Evolutionary conservation across 2,113 vertebrate species (phyloP).

Genomic region (Zosterops japonicus): DNA sequence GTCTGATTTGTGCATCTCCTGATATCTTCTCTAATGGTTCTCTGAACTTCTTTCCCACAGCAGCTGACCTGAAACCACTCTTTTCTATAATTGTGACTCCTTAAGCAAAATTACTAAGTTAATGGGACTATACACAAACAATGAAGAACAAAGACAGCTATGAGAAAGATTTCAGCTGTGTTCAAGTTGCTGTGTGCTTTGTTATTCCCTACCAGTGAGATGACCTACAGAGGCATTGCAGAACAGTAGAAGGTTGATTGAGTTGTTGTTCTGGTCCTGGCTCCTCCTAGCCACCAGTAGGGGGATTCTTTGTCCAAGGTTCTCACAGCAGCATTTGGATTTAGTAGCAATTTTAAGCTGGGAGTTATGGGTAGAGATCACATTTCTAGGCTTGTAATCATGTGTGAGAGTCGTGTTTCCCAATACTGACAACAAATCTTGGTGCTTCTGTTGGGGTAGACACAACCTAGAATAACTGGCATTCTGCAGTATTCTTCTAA

Average conservation of each 20-base stretch:
- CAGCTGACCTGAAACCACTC: not conserved
- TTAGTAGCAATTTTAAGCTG: not conserved
- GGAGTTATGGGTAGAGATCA: not conserved
- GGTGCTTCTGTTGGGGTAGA: not conserved
- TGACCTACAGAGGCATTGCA: not conserved
- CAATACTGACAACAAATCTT: not conserved
- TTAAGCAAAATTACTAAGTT: not conserved
- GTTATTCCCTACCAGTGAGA: not conserved
- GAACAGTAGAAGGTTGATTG: not conserved
- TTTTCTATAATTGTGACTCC: not conserved
- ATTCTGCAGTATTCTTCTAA: not conserved
- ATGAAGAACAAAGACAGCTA: not conserved
- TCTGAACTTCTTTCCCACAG: not conserved
- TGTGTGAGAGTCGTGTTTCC: not conserved
- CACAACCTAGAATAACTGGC: not conserved
- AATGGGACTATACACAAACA: not conserved
- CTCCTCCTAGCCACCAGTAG: not conserved
- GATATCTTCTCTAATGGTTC: not conserved
- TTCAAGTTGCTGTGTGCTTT: not conserved
- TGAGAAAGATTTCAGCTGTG: not conserved
- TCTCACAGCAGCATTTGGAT: not conserved
- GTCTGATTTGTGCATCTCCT: not conserved
- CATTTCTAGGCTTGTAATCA: not conserved
- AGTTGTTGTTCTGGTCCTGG: not conserved
- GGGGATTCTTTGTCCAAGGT: not conserved